These are phyloP conservation scores for Ochropacha duplaris DNA, from an alignment of 2,888 invertebrate genomes.

Conservation along the genomic window DNA sequence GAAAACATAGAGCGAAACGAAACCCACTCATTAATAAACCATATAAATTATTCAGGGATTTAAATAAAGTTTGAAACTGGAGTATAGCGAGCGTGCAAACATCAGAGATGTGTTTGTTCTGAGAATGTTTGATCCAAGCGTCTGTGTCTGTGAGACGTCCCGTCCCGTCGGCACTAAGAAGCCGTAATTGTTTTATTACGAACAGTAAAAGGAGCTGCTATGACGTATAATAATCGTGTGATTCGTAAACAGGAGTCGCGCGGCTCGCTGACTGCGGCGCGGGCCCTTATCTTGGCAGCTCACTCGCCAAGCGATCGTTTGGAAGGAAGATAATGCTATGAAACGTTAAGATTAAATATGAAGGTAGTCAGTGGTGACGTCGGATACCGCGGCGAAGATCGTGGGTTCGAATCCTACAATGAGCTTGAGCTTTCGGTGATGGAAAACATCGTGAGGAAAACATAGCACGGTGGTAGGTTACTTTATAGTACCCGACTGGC, in stretches of 20 bases:
- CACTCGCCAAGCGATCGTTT: slow-evolving; percentile 2
- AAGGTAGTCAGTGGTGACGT: no score
- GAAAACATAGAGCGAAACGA: background rate
- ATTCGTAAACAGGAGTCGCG: slow-evolving; percentile 52
- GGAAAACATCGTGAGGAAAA: no score
- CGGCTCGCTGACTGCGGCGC: slow-evolving; percentile 18
- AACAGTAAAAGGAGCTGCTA: slow-evolving; percentile 24
- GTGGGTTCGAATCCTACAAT: no score
- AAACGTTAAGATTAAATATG: background rate
- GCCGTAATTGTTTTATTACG: slow-evolving; percentile 61
- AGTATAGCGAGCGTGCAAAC: slow-evolving; percentile 6
- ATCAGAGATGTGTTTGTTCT: slow-evolving; percentile 23
- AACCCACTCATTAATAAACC: background rate
- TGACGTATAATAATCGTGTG: slow-evolving; percentile 41
- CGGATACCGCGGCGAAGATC: no score
- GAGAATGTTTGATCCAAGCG: slow-evolving; percentile 25
- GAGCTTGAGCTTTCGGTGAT: no score
- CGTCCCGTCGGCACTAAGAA: slow-evolving; percentile 25
- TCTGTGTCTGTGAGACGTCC: no score
- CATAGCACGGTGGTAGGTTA: no score
- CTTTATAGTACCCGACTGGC: no score
- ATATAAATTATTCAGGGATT: slow-evolving; percentile 2
- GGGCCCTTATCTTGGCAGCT: slow-evolving; percentile 13
- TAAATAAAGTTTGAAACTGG: slow-evolving; percentile 2
- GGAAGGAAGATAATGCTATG: slow-evolving; percentile 9